These are phyloP conservation scores for Netelia virgata DNA, from an alignment of 2,888 invertebrate species.

Conservation along the genomic window DNA sequence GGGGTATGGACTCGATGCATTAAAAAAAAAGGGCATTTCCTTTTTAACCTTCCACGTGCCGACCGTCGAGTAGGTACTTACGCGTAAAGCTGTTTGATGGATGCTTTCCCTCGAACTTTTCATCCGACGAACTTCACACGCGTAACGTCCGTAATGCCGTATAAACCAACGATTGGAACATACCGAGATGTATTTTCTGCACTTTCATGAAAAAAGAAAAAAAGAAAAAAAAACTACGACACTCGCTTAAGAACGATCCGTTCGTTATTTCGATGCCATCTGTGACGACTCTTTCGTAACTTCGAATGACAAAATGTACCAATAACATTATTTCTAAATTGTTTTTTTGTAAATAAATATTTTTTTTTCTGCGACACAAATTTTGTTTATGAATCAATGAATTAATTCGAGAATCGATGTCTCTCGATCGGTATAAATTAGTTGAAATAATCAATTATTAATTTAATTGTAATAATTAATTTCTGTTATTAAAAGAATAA, in stretches of 20 bases:
- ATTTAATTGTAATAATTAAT: too few relatives aligned
- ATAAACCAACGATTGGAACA: constrained; percentile 10
- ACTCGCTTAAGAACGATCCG: background rate
- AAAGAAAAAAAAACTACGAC: background rate
- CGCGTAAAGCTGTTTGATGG: constrained; percentile 28
- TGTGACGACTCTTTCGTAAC: too few relatives aligned
- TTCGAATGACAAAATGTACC: background rate
- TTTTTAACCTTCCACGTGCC: constrained; percentile 35
- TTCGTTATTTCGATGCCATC: background rate
- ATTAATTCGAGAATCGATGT: background rate
- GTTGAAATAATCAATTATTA: too few relatives aligned
- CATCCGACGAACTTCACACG: background rate
- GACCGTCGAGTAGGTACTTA: background rate
- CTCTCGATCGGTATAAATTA: too few relatives aligned
- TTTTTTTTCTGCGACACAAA: background rate
- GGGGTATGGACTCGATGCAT: constrained; percentile 8
- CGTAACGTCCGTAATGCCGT: background rate
- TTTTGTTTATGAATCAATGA: too few relatives aligned
- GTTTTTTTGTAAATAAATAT: background rate
- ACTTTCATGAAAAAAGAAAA: background rate
- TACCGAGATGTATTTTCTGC: background rate
- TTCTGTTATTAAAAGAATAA: too few relatives aligned
- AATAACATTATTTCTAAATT: background rate
- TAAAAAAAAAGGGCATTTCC: constrained; percentile 35
- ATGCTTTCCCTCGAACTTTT: constrained; percentile 29